Evolutionary conservation across 2,113 vertebrate species (phyloP), one percentile per base, ranked within the genome.

Genomic region (Gorsachius goisagi): DNA sequence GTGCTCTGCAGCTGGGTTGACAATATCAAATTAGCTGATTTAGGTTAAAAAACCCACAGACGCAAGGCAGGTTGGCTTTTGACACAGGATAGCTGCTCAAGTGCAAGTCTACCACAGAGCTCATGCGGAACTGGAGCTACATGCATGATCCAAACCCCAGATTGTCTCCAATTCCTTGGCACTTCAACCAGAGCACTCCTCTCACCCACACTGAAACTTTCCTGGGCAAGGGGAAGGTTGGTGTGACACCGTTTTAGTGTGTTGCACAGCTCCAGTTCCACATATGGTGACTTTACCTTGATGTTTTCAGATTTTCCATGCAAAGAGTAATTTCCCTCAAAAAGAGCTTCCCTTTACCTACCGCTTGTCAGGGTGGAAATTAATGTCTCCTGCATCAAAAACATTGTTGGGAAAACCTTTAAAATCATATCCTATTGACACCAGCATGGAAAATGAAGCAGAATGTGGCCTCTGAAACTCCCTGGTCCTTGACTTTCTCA

Each of bases 11-110:
- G 26, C 6, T 91, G 62, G 28, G 23, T 35, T 87, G 87, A 76
- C 81, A 89, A 94, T 85, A 88, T 66, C 85, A 83, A 80, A 91
- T 91, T 73, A 88, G 62, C 58, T 91, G 55, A 68, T 77, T 80
- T 63, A 73, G 82, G 67, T 44, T 47, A 45, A 79, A 89, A 72
- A 45, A 2, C 0, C 12, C 56, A 55, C 23, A 62, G 53, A 27
- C 1, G 2, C 21, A 49, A 47, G 72, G 50, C 37, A 87, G 62
- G 28, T 66, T 96, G 78, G 24, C 62, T 79, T 91, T 91, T 64
- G 71, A 49, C 58, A 62, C 9, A 37, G 66, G 49, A 76, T n/a
- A 89, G 56, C 44, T 81, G 30, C 74, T 82, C 39, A 76, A 72
- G n/a, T 53, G 39, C 35, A 64, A 93, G 81, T 60, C 66, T 24